These are phyloP conservation scores for Drosophila ohnishii DNA, from an alignment of 1,140 invertebrate genomes.

Conservation along the genomic window DNA sequence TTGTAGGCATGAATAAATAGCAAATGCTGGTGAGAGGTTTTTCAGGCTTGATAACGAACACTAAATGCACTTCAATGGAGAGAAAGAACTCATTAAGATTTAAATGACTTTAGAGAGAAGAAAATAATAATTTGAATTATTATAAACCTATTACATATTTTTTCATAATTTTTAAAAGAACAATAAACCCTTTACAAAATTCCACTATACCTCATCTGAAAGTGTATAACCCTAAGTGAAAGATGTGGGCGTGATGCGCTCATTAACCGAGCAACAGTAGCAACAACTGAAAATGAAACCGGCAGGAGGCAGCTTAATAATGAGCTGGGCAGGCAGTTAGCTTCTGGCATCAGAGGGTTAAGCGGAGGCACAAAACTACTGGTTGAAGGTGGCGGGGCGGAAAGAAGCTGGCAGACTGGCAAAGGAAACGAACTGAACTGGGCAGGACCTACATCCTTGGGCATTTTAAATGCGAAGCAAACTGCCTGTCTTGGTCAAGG, in stretches of 20 bases:
- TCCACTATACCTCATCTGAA: background rate
- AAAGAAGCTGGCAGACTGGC: background rate
- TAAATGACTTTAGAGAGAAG: background rate
- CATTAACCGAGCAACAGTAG: constrained; percentile 33
- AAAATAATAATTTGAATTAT: background rate
- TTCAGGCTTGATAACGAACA: too few relatives aligned
- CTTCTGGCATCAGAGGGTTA: constrained; percentile 40
- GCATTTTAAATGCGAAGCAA: constrained; percentile 51
- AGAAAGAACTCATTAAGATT: background rate
- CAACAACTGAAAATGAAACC: constrained; percentile 32
- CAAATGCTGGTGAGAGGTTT: constrained; percentile 5
- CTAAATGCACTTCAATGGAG: background rate
- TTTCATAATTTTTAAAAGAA: background rate
- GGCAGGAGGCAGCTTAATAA: constrained; percentile 21
- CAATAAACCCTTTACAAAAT: background rate
- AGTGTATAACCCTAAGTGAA: constrained; percentile 31
- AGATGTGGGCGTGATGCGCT: constrained; percentile 47
- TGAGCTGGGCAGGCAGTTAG: constrained; percentile 34
- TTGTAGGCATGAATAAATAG: constrained; percentile 46
- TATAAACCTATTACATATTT: background rate
- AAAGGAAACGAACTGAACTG: background rate
- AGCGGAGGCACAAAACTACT: constrained; percentile 8
- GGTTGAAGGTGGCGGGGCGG: constrained; percentile 22
- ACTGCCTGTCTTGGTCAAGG: constrained; percentile 44
- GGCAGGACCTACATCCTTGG: constrained; percentile 41